Evolutionary conservation across 2,113 vertebrate species (phyloP), one percentile per base, ranked within the genome.

Genomic region (Nothoprocta perdicaria): DNA sequence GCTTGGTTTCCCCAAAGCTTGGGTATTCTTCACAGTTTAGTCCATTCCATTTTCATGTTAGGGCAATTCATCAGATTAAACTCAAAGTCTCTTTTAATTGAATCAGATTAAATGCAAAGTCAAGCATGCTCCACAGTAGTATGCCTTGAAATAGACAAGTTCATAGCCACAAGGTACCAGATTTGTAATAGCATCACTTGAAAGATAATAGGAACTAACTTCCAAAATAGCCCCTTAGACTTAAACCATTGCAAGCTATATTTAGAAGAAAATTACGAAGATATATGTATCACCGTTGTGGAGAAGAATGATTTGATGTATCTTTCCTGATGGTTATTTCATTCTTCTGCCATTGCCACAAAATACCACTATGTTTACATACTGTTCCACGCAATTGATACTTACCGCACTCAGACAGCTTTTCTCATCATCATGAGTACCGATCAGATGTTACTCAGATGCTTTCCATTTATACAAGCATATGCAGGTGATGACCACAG

Each of bases 51-150:
- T 48, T 4, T 15, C 11, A 65, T 21, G 26, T 3, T 40, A 41
- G 14, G 46, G 43, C 4, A 63, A 46, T 26, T 31, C 55, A 71
- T 48, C 29, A 75, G 23, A 17, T 13, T 48, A n/a, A 60, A 60
- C 66, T 77, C 14, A 81, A 68, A 50, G 14, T 11, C 29, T 63
- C 3, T 75, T 53, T 48, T 19, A 63, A 46, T 21, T 27, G 3
- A 55, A 71, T 48, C 29, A 72, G 19, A 17, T 13, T 48, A 35
- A 60, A 60, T 71, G 74, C 14, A 78, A 68, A 61, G 23, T 2
- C 6, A 63, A 68, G 7, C 4, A 50, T 10, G 4, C 8, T 86
- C 2, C 2, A 4, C 26, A 29, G 22, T 1, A 6, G 7, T 58
- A 35, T 41, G 69, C 4, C 11, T 80, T 75, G 26, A 63, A 78